phyloP scores from a whole-genome alignment of 2,797 vertebrate species.

The Sciurus carolinensis region DNA sequence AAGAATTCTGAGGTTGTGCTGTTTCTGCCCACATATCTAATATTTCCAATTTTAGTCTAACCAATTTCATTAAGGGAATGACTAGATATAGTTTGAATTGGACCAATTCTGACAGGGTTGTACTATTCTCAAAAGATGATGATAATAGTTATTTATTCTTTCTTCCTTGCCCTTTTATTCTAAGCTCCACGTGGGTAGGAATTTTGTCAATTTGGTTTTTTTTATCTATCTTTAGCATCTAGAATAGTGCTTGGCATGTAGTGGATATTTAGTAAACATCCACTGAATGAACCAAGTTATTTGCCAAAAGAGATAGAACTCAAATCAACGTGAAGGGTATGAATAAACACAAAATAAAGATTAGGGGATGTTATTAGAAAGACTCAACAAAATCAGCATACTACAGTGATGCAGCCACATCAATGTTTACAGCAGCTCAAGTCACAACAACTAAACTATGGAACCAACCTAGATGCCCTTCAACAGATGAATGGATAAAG shows the following conservation, averaged over 20 bases:
- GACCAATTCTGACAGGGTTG: background rate
- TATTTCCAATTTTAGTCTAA: background rate
- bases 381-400: background rate
- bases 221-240: background rate
- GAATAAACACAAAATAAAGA: background rate
- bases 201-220: background rate
- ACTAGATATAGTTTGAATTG: background rate
- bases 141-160: background rate
- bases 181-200: background rate
- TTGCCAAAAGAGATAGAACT: background rate
- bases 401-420: too few species aligned
- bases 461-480: too few species aligned
- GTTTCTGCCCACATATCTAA: background rate
- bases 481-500: too few species aligned
- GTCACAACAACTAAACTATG: too few species aligned
- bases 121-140: too few species aligned
- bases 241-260: background rate
- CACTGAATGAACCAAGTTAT: background rate
- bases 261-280: too few species aligned
- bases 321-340: background rate
- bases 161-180: background rate
- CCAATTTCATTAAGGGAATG: background rate
- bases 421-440: too few species aligned
- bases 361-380: background rate
- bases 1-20: background rate